Conservation (phyloP, 2,113 vertebrate genomes). For the Grantiella picta region DNA sequence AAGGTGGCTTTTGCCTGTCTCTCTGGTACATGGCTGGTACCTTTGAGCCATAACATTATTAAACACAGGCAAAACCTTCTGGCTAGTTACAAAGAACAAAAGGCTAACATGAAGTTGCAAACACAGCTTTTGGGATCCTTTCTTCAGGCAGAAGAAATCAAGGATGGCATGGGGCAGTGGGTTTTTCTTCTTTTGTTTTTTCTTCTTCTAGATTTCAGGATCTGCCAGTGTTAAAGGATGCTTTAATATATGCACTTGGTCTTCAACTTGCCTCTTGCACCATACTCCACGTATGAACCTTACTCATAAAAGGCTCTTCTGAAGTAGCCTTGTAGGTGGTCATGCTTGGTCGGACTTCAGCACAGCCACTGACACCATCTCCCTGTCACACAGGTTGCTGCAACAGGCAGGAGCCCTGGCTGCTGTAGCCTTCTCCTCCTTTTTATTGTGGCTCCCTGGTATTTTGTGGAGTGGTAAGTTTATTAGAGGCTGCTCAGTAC, state of each 20-base stretch:
- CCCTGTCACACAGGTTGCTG: background rate
- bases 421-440: background rate
- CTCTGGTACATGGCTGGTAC: background rate
- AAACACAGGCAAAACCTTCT: background rate
- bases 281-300: rapidly evolving
- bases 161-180: background rate
- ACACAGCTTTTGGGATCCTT: background rate
- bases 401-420: background rate
- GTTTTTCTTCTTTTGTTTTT: background rate
- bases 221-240: background rate
- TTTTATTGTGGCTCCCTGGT: background rate
- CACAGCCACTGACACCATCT: background rate
- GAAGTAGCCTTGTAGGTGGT: background rate
- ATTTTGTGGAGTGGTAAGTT: background rate
- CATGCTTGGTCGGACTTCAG: background rate
- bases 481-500: background rate
- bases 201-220: background rate
- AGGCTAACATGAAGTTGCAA: background rate
- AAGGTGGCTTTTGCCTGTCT: background rate
- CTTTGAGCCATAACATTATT: background rate
- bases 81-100: background rate
- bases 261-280: background rate
- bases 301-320: background rate
- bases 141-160: background rate
- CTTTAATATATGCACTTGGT: rapidly evolving